Percentiles rank a stretch among this genome's conserved stretches.
phyloP scores from a whole-genome alignment of 2,797 vertebrate species.

The Rhinichthys osculus region DNA sequence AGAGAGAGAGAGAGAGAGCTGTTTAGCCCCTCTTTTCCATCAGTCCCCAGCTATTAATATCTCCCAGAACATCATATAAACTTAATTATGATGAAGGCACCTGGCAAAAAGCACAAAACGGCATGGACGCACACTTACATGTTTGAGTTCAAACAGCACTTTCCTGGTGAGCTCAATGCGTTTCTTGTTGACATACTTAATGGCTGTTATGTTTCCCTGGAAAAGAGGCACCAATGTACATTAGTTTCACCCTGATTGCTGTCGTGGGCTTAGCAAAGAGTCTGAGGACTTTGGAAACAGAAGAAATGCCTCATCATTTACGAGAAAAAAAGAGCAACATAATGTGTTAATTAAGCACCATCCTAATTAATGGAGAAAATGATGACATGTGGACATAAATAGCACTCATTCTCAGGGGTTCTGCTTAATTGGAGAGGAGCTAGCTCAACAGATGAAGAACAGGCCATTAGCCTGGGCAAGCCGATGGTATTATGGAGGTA shows the following conservation, averaged over 20 bases:
- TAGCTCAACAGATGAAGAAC: neutral
- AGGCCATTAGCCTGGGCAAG: neutral
- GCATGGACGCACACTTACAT: slow-evolving; percentile 75
- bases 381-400: slow-evolving; percentile 13
- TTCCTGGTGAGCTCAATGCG: slow-evolving; percentile 89
- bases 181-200: slow-evolving; percentile 88
- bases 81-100: slow-evolving; percentile 26
- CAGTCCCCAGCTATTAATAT: slow-evolving; percentile 27
- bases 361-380: slow-evolving; percentile 28
- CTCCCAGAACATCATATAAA: slow-evolving; percentile 40
- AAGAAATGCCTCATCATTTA: neutral
- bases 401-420: neutral
- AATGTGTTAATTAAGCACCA: slow-evolving; percentile 9
- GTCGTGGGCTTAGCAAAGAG: slow-evolving; percentile 3
- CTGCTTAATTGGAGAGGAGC: slow-evolving; percentile 7
- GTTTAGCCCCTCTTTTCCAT: slow-evolving; percentile 28
- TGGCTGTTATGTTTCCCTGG: slow-evolving; percentile 91
- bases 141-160: slow-evolving; percentile 91
- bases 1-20: neutral
- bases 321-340: slow-evolving; percentile 7
- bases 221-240: slow-evolving; percentile 51
- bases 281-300: neutral
- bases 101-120: neutral
- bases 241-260: slow-evolving; percentile 36
- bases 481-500: neutral